Base-by-base conservation (phyloP, 2,113 vertebrate genomes). In the Bujurquina vittata region DNA sequence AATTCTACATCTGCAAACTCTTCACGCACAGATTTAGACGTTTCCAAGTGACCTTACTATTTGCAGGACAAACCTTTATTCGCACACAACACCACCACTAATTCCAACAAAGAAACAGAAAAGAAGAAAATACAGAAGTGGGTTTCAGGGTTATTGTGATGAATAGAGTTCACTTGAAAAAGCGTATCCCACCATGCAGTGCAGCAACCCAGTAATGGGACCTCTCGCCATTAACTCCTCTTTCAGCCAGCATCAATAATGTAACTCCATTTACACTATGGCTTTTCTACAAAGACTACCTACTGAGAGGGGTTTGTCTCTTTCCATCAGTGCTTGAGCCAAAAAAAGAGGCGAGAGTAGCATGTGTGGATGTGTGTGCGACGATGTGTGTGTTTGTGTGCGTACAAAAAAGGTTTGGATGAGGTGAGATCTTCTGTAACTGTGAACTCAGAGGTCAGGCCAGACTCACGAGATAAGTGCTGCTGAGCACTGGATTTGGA, bases 221-320 rank as follows among this genome's bases (percentile, higher is more conserved):
- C 67, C 77, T 75, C 79, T 84, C 58, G 65, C 81, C 77, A 79
- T 90, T 88, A 88, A 76, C 84, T 87, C 77, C 83, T 80, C 84
- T 91, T 91, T 90, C 87, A 88, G 81, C 46, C 65, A 10, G 74
- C 88, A 92, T 92, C 76, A 89, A 90, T 93, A 92, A 93, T 92
- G 86, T 79, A 90, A 83, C 79, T 87, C 88, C 90, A 92, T 93
- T 93, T 90, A 91, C 87, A 88, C 84, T 77, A 49, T 7, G 29
- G 75, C 79, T 79, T 80, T 75, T 62, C 78, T 69, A 88, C 88
- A 91, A 61, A 86, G 80, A 56, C 72, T 18, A 54, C 37, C 83
- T 61, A 33, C 81, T 65, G 78, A 89, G 80, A 56, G 35, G 60
- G 81, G 69, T 56, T 62, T 88, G 86, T 87, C 65, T 86, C 72